Evolutionary conservation across 2,888 invertebrate genomes (phyloP), one percentile per base, ranked within the genome.

Genomic region (Cabera pusaria): DNA sequence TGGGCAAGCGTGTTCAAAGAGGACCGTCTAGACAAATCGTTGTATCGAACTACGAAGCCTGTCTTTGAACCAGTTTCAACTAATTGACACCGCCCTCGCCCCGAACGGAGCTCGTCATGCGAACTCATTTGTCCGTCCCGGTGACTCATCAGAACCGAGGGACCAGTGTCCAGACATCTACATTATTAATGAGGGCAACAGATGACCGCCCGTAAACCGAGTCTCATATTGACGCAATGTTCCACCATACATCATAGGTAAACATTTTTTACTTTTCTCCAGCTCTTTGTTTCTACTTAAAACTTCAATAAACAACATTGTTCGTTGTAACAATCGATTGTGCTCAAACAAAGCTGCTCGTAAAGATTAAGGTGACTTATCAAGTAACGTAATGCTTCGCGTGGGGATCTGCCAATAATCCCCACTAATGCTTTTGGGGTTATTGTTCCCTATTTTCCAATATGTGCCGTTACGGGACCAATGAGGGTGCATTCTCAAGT

Each of bases 401-500:
- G 69, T 81, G 79, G 69, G 72, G 78, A 81, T 77, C 80, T 77
- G 64, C 68, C 78, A 76, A 78, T 85, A 82, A 85, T 83, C 80
- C 75, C 52, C 52, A 61, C 60, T 78, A 77, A 83, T 76, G 71
- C 66, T 61, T 45, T 58, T 56, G 72, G 82, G 81, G 78, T 72
- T 67, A 46, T 46, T 31, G 46, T 68, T 64, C 74, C 69, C 72
- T 75, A 69, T 58, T 67, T 64, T 70, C 64, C 72, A 68, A 78
- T 74, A 75, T 74, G 64, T 69, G 64, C 56, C 64, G 58, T 54
- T 63, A 64, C 58, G 50, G 48, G 56, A 61, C 54, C 56, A 56
- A 56, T 54, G 76, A 63, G 84, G 84, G 85, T 85, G 84, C 83
- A 83, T 80, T 75, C 69, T 72, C 59, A 68, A 83, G 80, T 76